phyloP scores from a whole-genome alignment of 1,140 invertebrate genomes.

The Procambarus virginalis region DNA sequence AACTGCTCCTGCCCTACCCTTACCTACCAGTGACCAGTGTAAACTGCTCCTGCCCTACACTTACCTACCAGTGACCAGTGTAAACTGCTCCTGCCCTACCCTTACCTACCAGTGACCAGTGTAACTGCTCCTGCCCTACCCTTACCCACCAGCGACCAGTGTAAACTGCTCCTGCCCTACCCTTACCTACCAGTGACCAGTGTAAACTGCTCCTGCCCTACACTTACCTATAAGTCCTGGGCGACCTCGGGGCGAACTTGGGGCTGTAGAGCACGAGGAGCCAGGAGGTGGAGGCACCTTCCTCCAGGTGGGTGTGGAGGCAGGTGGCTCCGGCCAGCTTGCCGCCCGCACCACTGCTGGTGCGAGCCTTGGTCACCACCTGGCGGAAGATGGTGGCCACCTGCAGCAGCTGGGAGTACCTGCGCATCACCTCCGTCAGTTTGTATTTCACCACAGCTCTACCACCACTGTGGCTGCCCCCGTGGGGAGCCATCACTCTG shows the following conservation, averaged over 20 bases:
- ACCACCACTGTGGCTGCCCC: neutral
- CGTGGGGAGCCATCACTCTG: neutral
- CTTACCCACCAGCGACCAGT: no score
- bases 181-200: no score
- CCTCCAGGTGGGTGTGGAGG: conserved; percentile 42
- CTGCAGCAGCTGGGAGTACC: conserved; percentile 54
- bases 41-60: no score
- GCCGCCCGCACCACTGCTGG: neutral
- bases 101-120: no score
- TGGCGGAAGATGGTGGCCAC: conserved; percentile 48
- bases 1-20: no score
- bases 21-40: no score
- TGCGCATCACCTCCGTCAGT: conserved; percentile 35
- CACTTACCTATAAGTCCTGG: conserved; percentile 44
- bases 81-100: no score
- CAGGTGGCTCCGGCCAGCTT: neutral
- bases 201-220: no score
- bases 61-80: no score
- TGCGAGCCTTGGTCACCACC: conserved; percentile 39
- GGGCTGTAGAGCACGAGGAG: conserved; percentile 62
- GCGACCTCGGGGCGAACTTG: conserved; percentile 55
- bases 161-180: no score
- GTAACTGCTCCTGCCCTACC: no score
- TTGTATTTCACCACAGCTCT: conserved; percentile 52
- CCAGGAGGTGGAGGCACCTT: conserved; percentile 65